phyloP scores from a whole-genome alignment of 2,113 vertebrate genomes.

The Hypomesus transpacificus region DNA sequence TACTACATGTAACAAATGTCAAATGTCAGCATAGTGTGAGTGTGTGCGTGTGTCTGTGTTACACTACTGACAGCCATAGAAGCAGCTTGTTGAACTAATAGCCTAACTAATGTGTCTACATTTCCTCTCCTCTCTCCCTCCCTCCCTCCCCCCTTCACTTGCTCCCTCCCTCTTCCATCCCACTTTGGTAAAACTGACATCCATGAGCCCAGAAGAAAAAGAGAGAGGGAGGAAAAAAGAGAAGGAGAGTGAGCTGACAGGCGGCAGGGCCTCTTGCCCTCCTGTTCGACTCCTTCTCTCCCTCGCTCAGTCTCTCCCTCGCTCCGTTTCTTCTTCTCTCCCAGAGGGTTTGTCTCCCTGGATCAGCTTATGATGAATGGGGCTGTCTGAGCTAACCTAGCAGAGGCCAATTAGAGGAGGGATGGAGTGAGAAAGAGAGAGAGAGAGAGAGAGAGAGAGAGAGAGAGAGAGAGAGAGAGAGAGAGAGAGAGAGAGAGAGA shows the following conservation, averaged over 20 bases:
- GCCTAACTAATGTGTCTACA: conserved; percentile 95
- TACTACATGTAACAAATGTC: conserved; percentile 61
- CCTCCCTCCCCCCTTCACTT: conserved; percentile 24
- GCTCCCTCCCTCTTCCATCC: conserved; percentile 5
- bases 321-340: conserved; percentile 80
- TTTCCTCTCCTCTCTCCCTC: conserved; percentile 40
- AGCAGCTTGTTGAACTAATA: conserved; percentile 98
- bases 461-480: conserved; percentile 36
- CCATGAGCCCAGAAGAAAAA: conserved; percentile 43
- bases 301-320: conserved; percentile 71
- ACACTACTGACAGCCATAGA: conserved; percentile 93
- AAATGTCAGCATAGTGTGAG: conserved; percentile 19
- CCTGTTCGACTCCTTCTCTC: conserved; percentile 79
- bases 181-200: conserved; percentile 57
- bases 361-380: conserved; percentile 99
- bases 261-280: conserved; percentile 69
- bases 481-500: conserved; percentile 21
- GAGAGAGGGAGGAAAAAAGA: conserved; percentile 34
- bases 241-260: conserved; percentile 69
- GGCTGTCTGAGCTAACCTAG: conserved; percentile 99
- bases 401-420: conserved; percentile 96
- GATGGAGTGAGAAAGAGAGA: conserved; percentile 81
- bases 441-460: conserved; percentile 25
- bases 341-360: conserved; percentile 91
- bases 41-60: conserved; percentile 65